Percentiles rank a stretch among this genome's conserved stretches.
phyloP scores from a whole-genome alignment of 1,140 invertebrate genomes.

The Drosophila obscura region DNA sequence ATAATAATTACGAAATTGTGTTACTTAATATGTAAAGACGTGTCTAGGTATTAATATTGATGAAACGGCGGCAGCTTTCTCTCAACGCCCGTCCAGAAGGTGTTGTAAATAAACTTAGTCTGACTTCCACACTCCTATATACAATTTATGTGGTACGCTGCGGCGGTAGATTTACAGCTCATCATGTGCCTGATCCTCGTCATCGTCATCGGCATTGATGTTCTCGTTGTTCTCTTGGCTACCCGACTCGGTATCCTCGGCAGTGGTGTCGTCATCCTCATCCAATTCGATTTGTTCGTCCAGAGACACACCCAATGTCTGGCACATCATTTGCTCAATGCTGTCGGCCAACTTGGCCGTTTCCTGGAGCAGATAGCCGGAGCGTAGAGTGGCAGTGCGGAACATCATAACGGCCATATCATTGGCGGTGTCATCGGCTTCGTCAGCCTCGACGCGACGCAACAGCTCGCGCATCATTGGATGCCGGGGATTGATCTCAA shows the following conservation, averaged over 20 bases:
- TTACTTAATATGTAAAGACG: conserved; percentile 63
- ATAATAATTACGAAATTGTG: conserved; percentile 51
- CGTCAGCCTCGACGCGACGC: conserved; percentile 91
- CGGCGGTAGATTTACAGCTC: conserved; percentile 63
- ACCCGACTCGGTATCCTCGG: conserved; percentile 47
- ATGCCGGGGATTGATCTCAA: conserved; percentile 99
- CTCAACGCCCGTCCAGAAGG: conserved; percentile 6
- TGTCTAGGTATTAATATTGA: conserved; percentile 44
- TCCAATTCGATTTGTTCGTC: conserved; percentile 88
- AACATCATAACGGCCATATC: conserved; percentile 96
- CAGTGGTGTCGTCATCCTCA: conserved; percentile 84
- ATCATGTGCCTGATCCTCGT: conserved; percentile 76
- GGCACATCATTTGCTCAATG: conserved; percentile 94
- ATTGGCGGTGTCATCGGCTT: conserved; percentile 91
- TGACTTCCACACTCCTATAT: conserved; percentile 42
- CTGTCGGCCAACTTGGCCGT: conserved; percentile 93
- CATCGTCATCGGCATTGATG: conserved; percentile 67
- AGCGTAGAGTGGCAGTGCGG: conserved; percentile 95
- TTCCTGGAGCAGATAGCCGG: conserved; percentile 95
- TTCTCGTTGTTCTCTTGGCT: conserved; percentile 64
- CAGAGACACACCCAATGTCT: conserved; percentile 91
- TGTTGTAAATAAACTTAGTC: conserved; percentile 66
- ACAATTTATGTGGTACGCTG: conserved; percentile 31
- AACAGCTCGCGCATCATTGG: conserved; percentile 97
- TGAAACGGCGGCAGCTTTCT: conserved; percentile 37